Evolutionary conservation across 2,113 vertebrate genomes (phyloP), one percentile per base, ranked within the genome.

Genomic region (Vulpes ferrilata): DNA sequence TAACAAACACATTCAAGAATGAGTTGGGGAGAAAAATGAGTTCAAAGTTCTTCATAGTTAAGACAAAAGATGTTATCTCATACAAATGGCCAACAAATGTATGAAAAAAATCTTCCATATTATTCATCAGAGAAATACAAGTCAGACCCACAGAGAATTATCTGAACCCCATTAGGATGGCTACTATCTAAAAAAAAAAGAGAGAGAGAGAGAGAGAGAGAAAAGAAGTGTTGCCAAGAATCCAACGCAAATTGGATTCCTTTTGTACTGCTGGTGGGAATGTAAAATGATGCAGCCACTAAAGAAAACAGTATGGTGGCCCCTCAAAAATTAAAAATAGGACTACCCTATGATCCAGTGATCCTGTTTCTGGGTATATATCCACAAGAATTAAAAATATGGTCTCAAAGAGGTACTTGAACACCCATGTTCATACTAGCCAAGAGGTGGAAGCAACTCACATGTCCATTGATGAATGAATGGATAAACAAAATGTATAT

Each of bases 251-350:
- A 81, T 35, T 59, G 38, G 3, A 95, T 84, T 15, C n/a, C 5
- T 79, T 25, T 4, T 78, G 30, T 48, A 64, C 27, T 62, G 19
- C 64, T 83, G 76, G 19, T 92, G 4, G 59, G 23, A 60, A 35
- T 88, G 6, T 80, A 71, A 80, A 89, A 67, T 86, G 25, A 38
- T 60, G 6, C 0, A 86, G 4, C 25, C 13, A 25, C 11, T 67
- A 8, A 30, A 30, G n/a, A 62, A 90, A 53, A 86, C 38, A 43
- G 20, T 76, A 25, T 51, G 32, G 38, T 38, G 12, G 12, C 84
- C 74, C 19, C 35, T 93, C 48, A 95, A 53, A 85, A 92, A 69
- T 71, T 90, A 73, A 73, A 94, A 84, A 23, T 59, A 59, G 35
- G 88, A 74, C 30, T 79, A 25, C 48, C 11, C 0, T 71, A 15